These are phyloP conservation scores for Phallusia fumigata DNA, from an alignment of 23 tunicate genomes.

Conservation along the genomic window DNA sequence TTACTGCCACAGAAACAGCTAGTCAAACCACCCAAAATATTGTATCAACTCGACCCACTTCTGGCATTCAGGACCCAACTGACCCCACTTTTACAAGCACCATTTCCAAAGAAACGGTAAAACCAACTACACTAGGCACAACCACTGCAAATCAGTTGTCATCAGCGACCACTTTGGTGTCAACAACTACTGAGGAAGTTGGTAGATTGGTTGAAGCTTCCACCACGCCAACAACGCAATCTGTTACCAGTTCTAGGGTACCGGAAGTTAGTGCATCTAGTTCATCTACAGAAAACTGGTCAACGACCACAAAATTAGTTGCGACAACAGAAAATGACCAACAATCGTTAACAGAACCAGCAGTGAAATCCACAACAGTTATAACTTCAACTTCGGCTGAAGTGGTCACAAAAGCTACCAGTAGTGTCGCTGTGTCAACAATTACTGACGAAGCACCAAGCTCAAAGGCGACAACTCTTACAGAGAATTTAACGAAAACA, in stretches of 20 bases:
- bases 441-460: constrained; percentile 3
- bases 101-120: neutral
- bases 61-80: neutral
- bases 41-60: too few species aligned
- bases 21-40: neutral
- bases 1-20: neutral
- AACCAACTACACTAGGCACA: neutral
- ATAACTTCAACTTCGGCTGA: constrained; percentile 7
- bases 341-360: neutral
- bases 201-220: constrained; percentile 7
- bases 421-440: neutral
- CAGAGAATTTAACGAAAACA: neutral
- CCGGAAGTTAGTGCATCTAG: neutral
- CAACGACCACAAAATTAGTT: constrained; percentile 6
- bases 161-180: neutral
- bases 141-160: constrained; percentile 1
- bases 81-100: neutral
- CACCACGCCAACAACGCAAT: constrained; percentile 13
- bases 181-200: neutral
- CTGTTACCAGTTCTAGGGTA: constrained; percentile 11
- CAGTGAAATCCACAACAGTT: neutral
- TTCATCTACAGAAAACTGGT: neutral
- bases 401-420: neutral
- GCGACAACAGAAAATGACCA: constrained; percentile 6
- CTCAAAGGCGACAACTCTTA: constrained; percentile 4